Base-by-base conservation (phyloP, 2,888 invertebrate species). In the Chrysina gloriosa region DNA sequence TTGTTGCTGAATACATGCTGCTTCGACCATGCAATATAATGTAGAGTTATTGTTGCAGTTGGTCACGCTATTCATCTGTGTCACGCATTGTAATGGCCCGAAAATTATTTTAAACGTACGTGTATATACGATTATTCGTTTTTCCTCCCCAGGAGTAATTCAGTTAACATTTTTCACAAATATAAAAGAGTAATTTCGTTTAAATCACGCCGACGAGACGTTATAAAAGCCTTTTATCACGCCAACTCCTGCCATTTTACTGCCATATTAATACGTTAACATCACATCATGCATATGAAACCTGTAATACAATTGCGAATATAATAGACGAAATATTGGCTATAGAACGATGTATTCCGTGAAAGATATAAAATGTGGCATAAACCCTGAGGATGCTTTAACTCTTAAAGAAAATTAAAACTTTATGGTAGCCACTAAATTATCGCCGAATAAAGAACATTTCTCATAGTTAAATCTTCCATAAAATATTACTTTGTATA, bases 71-170 rank as follows among this genome's bases (percentile, higher is more conserved):
- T 25, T 4, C 23, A 25, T 39, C 25, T 2, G 14, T 58, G 25
- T 23, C 11, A 16, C 9, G 11, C 27, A 5, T 2, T 11, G 5
- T 14, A 14, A 36, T n/a, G 14, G 39, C 23, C 19, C 23, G 23
- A 58, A 39, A 58, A 58, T 58, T 58, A 9, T 58, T 27, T 58
- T 58, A 58, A 58, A 58, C 42, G 39, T 6, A 7, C 25, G 6
- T 39, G 11, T 39, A 39, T n/a, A 39, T 58, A 19, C 3, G 25
- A 4, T 14, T 2, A 7, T 58, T 39, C n/a, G 23, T 5, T 39
- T n/a, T 39, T 39, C 1, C 42, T 11, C 34, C 14, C 34, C 1
- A 19, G 14, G 36, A 39, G 25, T 56, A 36, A 19, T 36, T 23
- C 36, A 56, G 34, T 54, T 54, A 48, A 3, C 7, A 9, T 5